Conservation (phyloP, 2,888 invertebrate genomes). For the Smittia aterrima region DNA sequence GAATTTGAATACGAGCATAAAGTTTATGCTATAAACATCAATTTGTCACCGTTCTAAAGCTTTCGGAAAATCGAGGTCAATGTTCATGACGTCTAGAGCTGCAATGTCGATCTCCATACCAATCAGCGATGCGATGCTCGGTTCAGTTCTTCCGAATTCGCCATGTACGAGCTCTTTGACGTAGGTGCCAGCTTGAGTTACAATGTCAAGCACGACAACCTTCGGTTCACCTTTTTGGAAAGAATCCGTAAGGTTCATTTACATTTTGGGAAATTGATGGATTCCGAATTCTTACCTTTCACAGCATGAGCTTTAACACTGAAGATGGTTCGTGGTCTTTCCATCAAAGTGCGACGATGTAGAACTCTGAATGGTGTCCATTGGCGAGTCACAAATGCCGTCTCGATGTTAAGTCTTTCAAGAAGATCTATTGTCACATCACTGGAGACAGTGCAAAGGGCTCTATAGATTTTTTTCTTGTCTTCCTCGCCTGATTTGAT, state of each 20-base stretch:
- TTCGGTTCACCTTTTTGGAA: conserved; percentile 45
- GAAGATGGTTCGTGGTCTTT: conserved; percentile 66
- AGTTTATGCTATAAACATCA: too few species aligned
- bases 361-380: conserved; percentile 88
- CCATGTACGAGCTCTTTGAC: conserved; percentile 97
- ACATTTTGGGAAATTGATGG: neutral
- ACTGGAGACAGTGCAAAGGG: conserved; percentile 63
- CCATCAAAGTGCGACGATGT: conserved; percentile 75
- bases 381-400: conserved; percentile 65
- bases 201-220: conserved; percentile 64
- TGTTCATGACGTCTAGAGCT: conserved; percentile 82
- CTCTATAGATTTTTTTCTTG: conserved; percentile 84
- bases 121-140: conserved; percentile 70
- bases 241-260: neutral
- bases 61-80: conserved; percentile 73
- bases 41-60: neutral
- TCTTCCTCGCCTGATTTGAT: conserved; percentile 84
- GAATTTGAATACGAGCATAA: too few species aligned
- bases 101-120: conserved; percentile 76
- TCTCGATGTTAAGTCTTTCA: conserved; percentile 52
- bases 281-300: conserved; percentile 49
- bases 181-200: conserved; percentile 91
- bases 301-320: conserved; percentile 61
- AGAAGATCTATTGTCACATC: conserved; percentile 58
- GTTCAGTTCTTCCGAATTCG: conserved; percentile 85